These are phyloP conservation scores for Diorhabda carinulata DNA, from an alignment of 1,140 invertebrate genomes.

Conservation along the genomic window DNA sequence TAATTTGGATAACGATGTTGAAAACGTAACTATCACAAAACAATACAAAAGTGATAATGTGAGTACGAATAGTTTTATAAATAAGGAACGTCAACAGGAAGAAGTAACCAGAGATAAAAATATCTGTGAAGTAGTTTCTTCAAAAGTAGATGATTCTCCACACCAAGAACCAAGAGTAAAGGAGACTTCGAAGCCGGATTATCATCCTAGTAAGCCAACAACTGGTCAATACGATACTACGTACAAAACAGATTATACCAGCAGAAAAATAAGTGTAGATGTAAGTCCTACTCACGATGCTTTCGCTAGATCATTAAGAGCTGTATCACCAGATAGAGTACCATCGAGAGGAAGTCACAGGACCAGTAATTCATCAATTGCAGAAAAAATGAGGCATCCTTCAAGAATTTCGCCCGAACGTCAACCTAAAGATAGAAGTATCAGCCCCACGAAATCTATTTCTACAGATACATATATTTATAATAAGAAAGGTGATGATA, in stretches of 20 bases:
- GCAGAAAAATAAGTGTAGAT: slow-evolving; percentile 58
- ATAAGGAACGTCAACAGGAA: slow-evolving; percentile 30
- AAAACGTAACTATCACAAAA: neutral
- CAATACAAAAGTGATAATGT: slow-evolving; percentile 1
- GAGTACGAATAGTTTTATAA: slow-evolving; percentile 25
- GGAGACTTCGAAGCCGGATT: slow-evolving; percentile 41
- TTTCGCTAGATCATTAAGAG: slow-evolving; percentile 64
- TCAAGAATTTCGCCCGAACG: slow-evolving; percentile 37
- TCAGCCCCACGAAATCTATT: slow-evolving; percentile 33
- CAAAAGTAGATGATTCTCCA: slow-evolving; percentile 33
- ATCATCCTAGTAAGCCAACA: slow-evolving; percentile 37
- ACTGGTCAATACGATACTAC: slow-evolving; percentile 57
- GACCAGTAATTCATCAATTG: slow-evolving; percentile 51
- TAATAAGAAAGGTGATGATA: slow-evolving; percentile 42
- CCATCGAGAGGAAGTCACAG: slow-evolving; percentile 40
- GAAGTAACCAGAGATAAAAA: slow-evolving; percentile 18
- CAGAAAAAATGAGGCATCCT: slow-evolving; percentile 49
- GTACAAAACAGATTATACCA: slow-evolving; percentile 55
- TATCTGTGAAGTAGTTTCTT: neutral
- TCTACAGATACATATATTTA: slow-evolving; percentile 38
- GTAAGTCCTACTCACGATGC: slow-evolving; percentile 66
- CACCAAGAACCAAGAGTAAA: slow-evolving; percentile 2
- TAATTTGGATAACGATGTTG: too few relatives aligned
- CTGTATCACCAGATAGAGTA: slow-evolving; percentile 54
- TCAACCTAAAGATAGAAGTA: slow-evolving; percentile 26